Base-by-base conservation (phyloP, 1,140 invertebrate genomes). In the Belonocnema kinseyi region DNA sequence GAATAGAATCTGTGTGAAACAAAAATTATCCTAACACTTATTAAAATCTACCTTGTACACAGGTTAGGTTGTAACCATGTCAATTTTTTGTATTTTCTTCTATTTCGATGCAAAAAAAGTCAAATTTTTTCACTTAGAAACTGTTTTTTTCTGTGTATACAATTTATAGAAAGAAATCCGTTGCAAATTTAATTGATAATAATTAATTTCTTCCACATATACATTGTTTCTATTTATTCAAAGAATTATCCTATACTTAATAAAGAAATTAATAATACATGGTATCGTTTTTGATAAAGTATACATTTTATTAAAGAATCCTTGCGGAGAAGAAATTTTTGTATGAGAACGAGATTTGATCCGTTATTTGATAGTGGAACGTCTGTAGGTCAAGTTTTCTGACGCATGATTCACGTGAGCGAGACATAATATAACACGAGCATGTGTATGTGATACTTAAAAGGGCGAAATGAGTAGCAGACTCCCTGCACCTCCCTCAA, bases 401-500 rank as follows among this genome's bases (percentile, higher is more conserved):
- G 11, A 66, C 61, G 61, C 14, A 40, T 66, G 61, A 66, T 16
- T 66, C 61, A 66, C 26, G 21, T 46, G 0, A 46, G 5, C 40
- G 7, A 66, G 46, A 33, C 33, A 40, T 66, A 61, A 40, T 66
- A 61, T 66, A 16, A 66, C 33, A 66, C 14, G 26, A 19, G 56
- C 21, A 21, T 50, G 75, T 61, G 54, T 77, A 71, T 51, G 76
- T 53, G 40, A 50, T 52, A 74, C 50, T 50, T 26, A 53, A 50
- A 76, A 72, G 4, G 72, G 12, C 75, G 80, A 52, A 40, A 85
- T 85, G 83, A 82, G 83, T 70, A 81, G 80, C 33, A 80, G 81
- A 73, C 79, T 78, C 16, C 83, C 82, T 50, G 81, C 77, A 13
- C 77, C 81, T 50, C 77, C 82, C 78, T 80, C 81, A 77, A 80